Conservation (phyloP, 1,140 invertebrate species). For the Drosophila tani region DNA sequence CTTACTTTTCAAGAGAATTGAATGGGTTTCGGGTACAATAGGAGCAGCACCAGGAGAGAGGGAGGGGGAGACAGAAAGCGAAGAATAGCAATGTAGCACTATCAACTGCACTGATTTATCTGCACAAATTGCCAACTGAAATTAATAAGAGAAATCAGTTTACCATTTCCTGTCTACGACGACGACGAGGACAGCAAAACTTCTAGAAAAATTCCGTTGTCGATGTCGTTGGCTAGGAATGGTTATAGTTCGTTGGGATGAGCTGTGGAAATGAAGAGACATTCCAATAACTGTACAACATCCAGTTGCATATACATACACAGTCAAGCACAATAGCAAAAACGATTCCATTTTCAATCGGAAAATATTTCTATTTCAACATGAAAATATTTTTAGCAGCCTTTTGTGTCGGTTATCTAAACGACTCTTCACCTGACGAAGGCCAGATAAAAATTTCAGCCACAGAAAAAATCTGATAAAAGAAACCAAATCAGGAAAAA, state of each 20-base stretch:
- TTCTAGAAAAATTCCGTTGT: conserved; percentile 72
- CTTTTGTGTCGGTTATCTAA: conserved; percentile 63
- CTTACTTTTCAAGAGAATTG: conserved; percentile 27
- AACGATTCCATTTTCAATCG: conserved; percentile 79
- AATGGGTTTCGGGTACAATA: conserved; percentile 24
- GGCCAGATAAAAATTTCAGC: conserved; percentile 59
- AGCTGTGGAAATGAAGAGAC: conserved; percentile 52
- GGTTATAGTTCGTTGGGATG: background rate
- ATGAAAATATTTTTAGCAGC: conserved; percentile 75
- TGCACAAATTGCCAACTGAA: conserved; percentile 75
- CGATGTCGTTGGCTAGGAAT: conserved; percentile 13
- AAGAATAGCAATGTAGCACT: conserved; percentile 27
- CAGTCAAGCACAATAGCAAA: conserved; percentile 63
- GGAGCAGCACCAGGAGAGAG: background rate
- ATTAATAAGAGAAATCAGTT: conserved; percentile 81
- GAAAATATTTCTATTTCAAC: conserved; percentile 77
- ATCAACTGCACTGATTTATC: conserved; percentile 61
- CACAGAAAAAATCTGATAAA: conserved; percentile 35
- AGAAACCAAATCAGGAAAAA: conserved; percentile 53
- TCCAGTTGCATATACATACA: conserved; percentile 59
- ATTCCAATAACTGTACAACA: conserved; percentile 81
- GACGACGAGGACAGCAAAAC: conserved; percentile 43
- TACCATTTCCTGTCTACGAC: conserved; percentile 70
- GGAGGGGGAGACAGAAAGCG: background rate
- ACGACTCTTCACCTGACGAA: conserved; percentile 68